These are phyloP conservation scores for Panulirus ornatus DNA, from an alignment of 1,140 invertebrate genomes.

Conservation along the genomic window DNA sequence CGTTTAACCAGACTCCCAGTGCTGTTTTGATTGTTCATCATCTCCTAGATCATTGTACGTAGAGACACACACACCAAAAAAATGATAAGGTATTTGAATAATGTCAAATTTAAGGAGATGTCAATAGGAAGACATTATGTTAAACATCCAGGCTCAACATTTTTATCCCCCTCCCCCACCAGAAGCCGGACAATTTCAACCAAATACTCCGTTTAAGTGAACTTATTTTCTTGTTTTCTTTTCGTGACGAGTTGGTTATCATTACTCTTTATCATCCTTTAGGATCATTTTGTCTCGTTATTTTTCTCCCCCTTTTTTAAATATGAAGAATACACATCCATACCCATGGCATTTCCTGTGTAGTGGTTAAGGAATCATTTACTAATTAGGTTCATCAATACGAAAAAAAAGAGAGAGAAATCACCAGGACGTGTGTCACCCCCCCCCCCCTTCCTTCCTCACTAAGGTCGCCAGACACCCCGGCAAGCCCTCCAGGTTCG, in stretches of 20 bases:
- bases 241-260: not conserved
- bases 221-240: no score
- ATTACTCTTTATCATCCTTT: not conserved
- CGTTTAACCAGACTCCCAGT: no score
- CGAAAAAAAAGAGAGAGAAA: no score
- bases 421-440: no score
- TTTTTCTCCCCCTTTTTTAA: not conserved
- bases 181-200: not conserved
- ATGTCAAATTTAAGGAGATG: not conserved
- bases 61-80: no score
- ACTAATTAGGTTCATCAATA: not conserved
- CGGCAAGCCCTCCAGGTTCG: no score
- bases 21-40: not conserved
- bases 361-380: not conserved
- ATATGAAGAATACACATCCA: not conserved
- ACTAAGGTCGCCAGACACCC: no score
- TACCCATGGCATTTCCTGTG: not conserved
- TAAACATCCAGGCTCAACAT: not conserved
- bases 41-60: not conserved
- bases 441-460: no score
- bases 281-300: not conserved
- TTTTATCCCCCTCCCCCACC: not conserved
- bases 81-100: not conserved
- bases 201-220: not conserved
- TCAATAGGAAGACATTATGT: not conserved